Percentiles rank a stretch among this genome's conserved stretches.
phyloP scores from a whole-genome alignment of 2,797 vertebrate species.

The Amblyraja radiata region DNA sequence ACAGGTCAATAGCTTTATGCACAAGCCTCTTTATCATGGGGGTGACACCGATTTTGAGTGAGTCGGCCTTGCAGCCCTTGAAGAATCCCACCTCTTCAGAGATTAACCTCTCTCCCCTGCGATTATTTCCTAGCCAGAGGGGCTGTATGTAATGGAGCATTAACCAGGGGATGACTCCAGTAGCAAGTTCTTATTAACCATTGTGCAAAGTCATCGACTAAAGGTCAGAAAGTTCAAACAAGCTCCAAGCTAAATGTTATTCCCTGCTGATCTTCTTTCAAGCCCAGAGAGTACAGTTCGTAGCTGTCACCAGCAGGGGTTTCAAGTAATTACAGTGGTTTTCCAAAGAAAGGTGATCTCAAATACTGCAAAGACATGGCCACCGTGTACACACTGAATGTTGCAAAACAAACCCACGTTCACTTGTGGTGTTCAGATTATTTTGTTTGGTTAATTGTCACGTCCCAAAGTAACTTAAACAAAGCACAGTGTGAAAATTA shows the following conservation, averaged over 20 bases:
- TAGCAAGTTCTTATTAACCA: neutral
- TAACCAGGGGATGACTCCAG: no score
- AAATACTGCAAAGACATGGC: neutral
- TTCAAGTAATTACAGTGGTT: conserved; percentile 28
- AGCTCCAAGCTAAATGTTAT: neutral
- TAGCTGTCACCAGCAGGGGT: conserved; percentile 5
- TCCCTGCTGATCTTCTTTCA: conserved; percentile 12
- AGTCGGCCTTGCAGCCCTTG: no score
- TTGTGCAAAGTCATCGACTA: neutral
- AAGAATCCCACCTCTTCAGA: neutral
- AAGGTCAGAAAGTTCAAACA: neutral
- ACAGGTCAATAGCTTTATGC: neutral
- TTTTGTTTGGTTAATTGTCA: conserved; percentile 27
- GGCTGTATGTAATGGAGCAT: no score
- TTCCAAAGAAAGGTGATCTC: conserved; percentile 4
- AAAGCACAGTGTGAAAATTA: neutral
- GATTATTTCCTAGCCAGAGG: neutral
- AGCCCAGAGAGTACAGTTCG: neutral
- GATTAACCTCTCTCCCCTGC: neutral
- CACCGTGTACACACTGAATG: conserved; percentile 9
- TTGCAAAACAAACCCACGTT: neutral
- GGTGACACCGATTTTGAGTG: neutral
- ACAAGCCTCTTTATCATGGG: neutral
- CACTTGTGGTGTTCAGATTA: neutral
- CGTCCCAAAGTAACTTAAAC: neutral